Percentiles rank a stretch among this genome's conserved stretches.
phyloP scores from a whole-genome alignment of 2,888 invertebrate genomes.

The Amiota communis region DNA sequence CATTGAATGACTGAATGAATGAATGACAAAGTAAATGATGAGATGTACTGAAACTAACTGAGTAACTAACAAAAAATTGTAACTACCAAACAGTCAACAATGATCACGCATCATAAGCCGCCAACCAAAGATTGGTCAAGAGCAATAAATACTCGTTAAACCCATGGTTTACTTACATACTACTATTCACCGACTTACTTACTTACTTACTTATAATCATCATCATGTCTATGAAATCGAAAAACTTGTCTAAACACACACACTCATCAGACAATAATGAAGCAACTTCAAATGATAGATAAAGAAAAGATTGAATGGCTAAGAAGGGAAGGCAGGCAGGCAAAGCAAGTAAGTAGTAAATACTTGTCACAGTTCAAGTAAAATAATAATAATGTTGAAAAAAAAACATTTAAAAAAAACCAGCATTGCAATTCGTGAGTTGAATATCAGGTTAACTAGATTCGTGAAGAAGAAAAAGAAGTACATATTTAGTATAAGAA shows the following conservation, averaged over 20 bases:
- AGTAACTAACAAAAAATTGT: neutral
- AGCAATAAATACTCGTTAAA: conserved; percentile 38
- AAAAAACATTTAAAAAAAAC: neutral
- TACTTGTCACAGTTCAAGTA: conserved; percentile 26
- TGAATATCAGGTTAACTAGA: conserved; percentile 33
- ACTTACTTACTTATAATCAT: neutral
- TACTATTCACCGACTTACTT: neutral
- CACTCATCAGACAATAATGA: too few relatives aligned
- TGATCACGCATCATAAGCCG: conserved; percentile 29
- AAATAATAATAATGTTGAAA: conserved; percentile 11
- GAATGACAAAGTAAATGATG: conserved; percentile 45
- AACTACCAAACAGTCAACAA: conserved; percentile 9
- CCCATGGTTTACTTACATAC: neutral
- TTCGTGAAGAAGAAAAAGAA: conserved; percentile 15
- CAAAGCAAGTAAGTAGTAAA: neutral
- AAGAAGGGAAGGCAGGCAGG: neutral
- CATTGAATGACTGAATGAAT: too few relatives aligned
- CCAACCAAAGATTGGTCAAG: conserved; percentile 50
- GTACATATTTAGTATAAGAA: too few relatives aligned
- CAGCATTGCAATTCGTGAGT: conserved; percentile 30
- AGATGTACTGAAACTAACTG: neutral
- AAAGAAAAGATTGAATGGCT: neutral
- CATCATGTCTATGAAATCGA: conserved; percentile 7
- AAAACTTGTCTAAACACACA: neutral
- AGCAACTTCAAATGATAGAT: neutral